A percentile compares a stretch with the other conserved stretches of the same genome.
These are phyloP conservation scores for Scelioninae gen. 2 DNA, from an alignment of 2,888 invertebrate species.

Conservation along the genomic window DNA sequence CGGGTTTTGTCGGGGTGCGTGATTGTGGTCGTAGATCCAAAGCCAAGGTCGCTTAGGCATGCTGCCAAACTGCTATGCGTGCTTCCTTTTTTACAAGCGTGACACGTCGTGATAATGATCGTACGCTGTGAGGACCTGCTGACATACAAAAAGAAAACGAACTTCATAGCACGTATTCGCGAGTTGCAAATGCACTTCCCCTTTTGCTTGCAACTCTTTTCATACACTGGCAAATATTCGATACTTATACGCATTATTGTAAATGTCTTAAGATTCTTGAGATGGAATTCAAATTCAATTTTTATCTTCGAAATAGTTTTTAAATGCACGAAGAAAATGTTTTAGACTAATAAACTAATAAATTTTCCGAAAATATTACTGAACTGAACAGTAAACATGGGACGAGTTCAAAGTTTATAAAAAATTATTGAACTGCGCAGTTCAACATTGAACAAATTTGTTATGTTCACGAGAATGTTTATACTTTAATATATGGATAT, in stretches of 20 bases:
- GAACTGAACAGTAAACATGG: no score
- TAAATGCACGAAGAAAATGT: no score
- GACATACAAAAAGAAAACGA: slow-evolving; percentile 28
- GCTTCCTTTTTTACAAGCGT: slow-evolving; percentile 51
- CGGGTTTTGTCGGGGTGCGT: slow-evolving; percentile 44
- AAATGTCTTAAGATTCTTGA: no score
- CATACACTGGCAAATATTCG: background rate
- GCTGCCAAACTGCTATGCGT: slow-evolving; percentile 44
- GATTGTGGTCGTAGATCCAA: slow-evolving; percentile 40
- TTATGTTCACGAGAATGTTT: no score
- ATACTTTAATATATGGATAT: no score
- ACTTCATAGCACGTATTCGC: slow-evolving; percentile 16
- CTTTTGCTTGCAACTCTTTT: slow-evolving; percentile 11
- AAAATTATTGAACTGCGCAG: no score
- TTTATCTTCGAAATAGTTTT: no score
- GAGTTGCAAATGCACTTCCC: slow-evolving; percentile 25
- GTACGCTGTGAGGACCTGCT: slow-evolving; percentile 38
- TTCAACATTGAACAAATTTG: no score
- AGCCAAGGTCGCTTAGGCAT: slow-evolving; percentile 40
- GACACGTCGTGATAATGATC: slow-evolving; percentile 52
- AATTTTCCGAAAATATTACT: no score
- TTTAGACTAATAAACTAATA: no score
- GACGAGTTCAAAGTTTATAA: no score
- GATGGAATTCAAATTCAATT: no score
- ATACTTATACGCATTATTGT: background rate